These are phyloP conservation scores for Sebastes dallii DNA, from an alignment of 2,797 vertebrate species.

Conservation along the genomic window DNA sequence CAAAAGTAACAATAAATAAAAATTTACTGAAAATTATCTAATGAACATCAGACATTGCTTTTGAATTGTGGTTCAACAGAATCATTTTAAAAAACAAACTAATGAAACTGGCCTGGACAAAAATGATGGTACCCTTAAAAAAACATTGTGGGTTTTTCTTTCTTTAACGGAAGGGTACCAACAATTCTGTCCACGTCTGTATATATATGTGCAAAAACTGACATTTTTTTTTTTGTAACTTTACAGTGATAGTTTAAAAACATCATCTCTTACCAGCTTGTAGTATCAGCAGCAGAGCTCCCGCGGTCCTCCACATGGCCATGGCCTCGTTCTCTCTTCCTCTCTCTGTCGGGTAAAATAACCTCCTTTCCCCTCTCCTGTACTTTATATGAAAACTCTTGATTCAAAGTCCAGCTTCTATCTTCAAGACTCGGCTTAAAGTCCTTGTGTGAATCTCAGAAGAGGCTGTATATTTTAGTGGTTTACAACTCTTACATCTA, in stretches of 20 bases:
- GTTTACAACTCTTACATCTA: conserved; percentile 47
- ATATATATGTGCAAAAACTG: background rate
- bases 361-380: background rate
- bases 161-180: too few relatives aligned
- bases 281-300: conserved; percentile 62
- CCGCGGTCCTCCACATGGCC: conserved; percentile 63
- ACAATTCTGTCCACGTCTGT: too few relatives aligned
- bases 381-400: conserved; percentile 45
- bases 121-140: too few relatives aligned
- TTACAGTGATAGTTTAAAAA: background rate
- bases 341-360: background rate
- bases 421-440: conserved; percentile 36
- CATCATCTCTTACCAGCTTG: conserved; percentile 71
- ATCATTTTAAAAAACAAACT: too few relatives aligned
- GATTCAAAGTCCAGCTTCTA: conserved; percentile 67
- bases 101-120: too few relatives aligned
- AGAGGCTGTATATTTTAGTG: background rate
- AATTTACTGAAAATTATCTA: too few relatives aligned
- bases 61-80: too few relatives aligned
- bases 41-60: too few relatives aligned
- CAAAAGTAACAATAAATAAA: too few relatives aligned
- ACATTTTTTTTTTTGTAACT: background rate
- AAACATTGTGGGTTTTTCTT: too few relatives aligned
- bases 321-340: conserved; percentile 44
- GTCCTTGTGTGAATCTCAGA: conserved; percentile 9